These are phyloP conservation scores for Tinamus major DNA, from an alignment of 2,797 vertebrate genomes.

Conservation along the genomic window DNA sequence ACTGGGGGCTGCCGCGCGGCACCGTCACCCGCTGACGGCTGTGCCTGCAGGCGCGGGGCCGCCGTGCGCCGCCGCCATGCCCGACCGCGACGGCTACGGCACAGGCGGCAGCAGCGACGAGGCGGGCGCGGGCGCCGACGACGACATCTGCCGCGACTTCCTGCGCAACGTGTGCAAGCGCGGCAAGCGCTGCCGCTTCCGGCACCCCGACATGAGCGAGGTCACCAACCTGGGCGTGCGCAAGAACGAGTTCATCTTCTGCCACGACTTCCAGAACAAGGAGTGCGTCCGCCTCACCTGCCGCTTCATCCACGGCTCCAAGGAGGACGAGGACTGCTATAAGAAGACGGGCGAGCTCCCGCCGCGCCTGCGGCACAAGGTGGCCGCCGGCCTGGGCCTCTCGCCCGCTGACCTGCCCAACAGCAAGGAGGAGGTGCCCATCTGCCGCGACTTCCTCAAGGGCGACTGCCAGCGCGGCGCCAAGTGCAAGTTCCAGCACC, in stretches of 20 bases:
- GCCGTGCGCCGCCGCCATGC: slow-evolving; percentile 77
- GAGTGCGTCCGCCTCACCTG: slow-evolving; percentile 94
- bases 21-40: too few relatives aligned
- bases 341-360: slow-evolving; percentile 95
- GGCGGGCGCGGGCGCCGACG: slow-evolving; percentile 76
- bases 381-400: slow-evolving; percentile 91
- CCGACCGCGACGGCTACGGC: slow-evolving; percentile 91
- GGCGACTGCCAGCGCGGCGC: slow-evolving; percentile 95
- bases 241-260: slow-evolving; percentile 98
- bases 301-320: slow-evolving; percentile 95
- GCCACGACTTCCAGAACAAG: slow-evolving; percentile 98
- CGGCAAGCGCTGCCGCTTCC: slow-evolving; percentile 95
- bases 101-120: slow-evolving; percentile 81
- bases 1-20: too few relatives aligned
- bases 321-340: slow-evolving; percentile 97
- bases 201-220: slow-evolving; percentile 93
- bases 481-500: slow-evolving; percentile 96
- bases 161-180: slow-evolving; percentile 96
- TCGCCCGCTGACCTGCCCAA: slow-evolving; percentile 93
- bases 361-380: slow-evolving; percentile 92
- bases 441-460: slow-evolving; percentile 95
- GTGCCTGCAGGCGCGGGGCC: too few relatives aligned
- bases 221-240: slow-evolving; percentile 95
- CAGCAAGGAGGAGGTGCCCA: slow-evolving; percentile 94
- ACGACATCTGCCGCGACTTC: slow-evolving; percentile 95